Conservation (phyloP, 2,888 invertebrate genomes). For the Anodontia alba region DNA sequence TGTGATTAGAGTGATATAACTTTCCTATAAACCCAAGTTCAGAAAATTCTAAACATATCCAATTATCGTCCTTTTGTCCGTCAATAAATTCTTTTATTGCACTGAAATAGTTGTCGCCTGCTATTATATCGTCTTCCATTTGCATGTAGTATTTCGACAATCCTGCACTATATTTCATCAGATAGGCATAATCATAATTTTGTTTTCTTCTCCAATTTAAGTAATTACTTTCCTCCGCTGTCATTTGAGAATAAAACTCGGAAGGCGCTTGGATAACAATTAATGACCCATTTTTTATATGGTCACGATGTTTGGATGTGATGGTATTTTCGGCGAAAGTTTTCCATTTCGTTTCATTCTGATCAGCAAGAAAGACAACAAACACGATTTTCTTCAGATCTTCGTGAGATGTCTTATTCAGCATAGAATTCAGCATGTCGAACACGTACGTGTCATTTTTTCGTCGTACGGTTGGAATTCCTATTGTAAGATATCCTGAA, state of each 20-base stretch:
- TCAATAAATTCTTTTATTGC: conserved; percentile 82
- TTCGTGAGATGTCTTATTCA: conserved; percentile 77
- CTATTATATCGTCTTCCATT: conserved; percentile 84
- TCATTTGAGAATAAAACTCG: conserved; percentile 66
- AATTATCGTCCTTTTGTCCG: conserved; percentile 54
- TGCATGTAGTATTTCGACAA: conserved; percentile 83
- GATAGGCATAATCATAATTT: conserved; percentile 84
- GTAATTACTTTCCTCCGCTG: conserved; percentile 77
- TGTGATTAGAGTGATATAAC: conserved; percentile 67
- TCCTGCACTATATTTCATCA: conserved; percentile 81
- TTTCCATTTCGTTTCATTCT: conserved; percentile 73
- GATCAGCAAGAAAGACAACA: conserved; percentile 84
- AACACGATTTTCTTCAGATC: conserved; percentile 82
- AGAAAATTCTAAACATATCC: conserved; percentile 77
- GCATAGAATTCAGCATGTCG: conserved; percentile 82
- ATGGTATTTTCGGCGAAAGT: conserved; percentile 61
- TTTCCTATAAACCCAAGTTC: conserved; percentile 76
- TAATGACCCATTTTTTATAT: conserved; percentile 75
- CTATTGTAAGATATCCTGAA: conserved; percentile 84
- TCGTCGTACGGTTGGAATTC: conserved; percentile 84
- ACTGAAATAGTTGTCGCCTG: conserved; percentile 78
- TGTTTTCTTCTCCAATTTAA: conserved; percentile 85
- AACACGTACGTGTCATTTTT: conserved; percentile 82
- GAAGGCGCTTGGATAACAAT: conserved; percentile 80
- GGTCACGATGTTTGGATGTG: conserved; percentile 52